Percentiles rank a stretch among this genome's conserved stretches.
These are phyloP conservation scores for Aphrophora alni DNA, from an alignment of 2,888 invertebrate genomes.

Conservation along the genomic window DNA sequence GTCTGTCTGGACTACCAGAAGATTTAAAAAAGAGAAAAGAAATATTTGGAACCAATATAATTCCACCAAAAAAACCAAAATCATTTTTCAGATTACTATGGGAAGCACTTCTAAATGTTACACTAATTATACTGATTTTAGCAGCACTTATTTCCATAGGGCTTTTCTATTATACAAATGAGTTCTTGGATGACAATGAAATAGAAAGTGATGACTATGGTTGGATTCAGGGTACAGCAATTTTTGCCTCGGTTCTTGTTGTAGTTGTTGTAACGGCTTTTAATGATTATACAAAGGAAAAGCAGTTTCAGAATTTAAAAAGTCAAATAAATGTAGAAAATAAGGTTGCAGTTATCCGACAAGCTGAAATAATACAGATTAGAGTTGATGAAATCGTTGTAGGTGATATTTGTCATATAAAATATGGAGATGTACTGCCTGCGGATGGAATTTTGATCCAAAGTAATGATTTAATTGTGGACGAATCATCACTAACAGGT, in stretches of 20 bases:
- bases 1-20: slow-evolving; percentile 58
- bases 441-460: slow-evolving; percentile 70
- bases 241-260: slow-evolving; percentile 67
- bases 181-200: slow-evolving; percentile 41
- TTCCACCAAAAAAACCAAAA: slow-evolving; percentile 68
- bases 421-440: slow-evolving; percentile 68
- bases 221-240: slow-evolving; percentile 72
- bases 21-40: slow-evolving; percentile 62
- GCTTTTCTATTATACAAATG: slow-evolving; percentile 51
- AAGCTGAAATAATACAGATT: slow-evolving; percentile 63
- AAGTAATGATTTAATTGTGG: slow-evolving; percentile 69
- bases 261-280: slow-evolving; percentile 71
- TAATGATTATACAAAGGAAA: slow-evolving; percentile 72
- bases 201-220: slow-evolving; percentile 63
- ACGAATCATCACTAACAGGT: slow-evolving; percentile 71
- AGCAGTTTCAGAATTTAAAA: slow-evolving; percentile 69
- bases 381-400: slow-evolving; percentile 66
- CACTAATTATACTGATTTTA: slow-evolving; percentile 67
- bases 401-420: slow-evolving; percentile 66
- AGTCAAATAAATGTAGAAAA: slow-evolving; percentile 69
- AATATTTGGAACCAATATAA: slow-evolving; percentile 66
- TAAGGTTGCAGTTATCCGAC: slow-evolving; percentile 66
- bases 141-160: slow-evolving; percentile 67
- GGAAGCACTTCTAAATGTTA: slow-evolving; percentile 70
- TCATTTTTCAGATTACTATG: slow-evolving; percentile 66